phyloP scores from a whole-genome alignment of 2,888 invertebrate species.

The Limulus polyphemus region DNA sequence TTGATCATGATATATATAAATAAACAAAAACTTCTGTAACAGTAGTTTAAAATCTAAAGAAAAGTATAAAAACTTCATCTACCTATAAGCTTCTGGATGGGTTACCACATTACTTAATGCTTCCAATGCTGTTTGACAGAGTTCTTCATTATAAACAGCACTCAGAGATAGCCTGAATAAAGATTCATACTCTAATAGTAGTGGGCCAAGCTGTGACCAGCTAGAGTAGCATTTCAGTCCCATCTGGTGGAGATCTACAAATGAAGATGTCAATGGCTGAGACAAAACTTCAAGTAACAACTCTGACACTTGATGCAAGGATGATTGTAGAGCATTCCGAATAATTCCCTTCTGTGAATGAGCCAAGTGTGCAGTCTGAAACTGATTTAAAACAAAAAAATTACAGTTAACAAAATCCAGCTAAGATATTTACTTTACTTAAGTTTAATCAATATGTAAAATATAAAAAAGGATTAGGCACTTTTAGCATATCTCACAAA shows the following conservation, averaged over 20 bases:
- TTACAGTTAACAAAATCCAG: background rate
- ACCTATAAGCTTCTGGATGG: slow-evolving; percentile 50
- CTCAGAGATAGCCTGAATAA: slow-evolving; percentile 33
- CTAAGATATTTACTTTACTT: no score
- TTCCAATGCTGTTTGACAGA: slow-evolving; percentile 49
- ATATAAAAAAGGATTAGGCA: no score
- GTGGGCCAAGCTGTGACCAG: slow-evolving; percentile 45
- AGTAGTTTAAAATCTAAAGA: no score
- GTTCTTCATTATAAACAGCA: slow-evolving; percentile 35
- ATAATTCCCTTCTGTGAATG: slow-evolving; percentile 18
- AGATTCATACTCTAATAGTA: slow-evolving; percentile 35
- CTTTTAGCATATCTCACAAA: no score
- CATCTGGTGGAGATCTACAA: slow-evolving; percentile 25
- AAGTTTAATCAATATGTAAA: no score
- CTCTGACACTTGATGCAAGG: slow-evolving; percentile 32
- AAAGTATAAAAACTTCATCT: slow-evolving; percentile 9
- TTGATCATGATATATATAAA: no score
- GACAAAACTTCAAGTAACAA: slow-evolving; percentile 30
- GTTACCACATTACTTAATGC: slow-evolving; percentile 47
- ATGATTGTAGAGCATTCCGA: slow-evolving; percentile 21
- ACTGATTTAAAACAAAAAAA: slow-evolving; percentile 7
- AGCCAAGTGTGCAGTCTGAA: slow-evolving; percentile 20
- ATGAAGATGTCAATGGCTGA: slow-evolving; percentile 14
- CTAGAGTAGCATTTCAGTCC: slow-evolving; percentile 37
- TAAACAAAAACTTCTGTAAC: no score